Percentiles rank a stretch among this genome's conserved stretches.
phyloP scores from a whole-genome alignment of 2,797 vertebrate species.

The Tragelaphus eurycerus region DNA sequence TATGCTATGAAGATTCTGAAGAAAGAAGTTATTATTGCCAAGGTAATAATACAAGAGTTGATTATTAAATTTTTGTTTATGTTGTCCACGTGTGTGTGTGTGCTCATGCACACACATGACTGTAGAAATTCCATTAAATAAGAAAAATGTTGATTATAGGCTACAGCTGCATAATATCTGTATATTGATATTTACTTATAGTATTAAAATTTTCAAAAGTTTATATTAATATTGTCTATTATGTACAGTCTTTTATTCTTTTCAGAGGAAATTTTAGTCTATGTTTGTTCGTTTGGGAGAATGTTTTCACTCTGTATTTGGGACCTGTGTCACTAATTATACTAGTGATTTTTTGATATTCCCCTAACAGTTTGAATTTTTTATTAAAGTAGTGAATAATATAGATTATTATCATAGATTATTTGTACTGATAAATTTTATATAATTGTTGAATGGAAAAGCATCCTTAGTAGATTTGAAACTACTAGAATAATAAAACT shows the following conservation, averaged over 20 bases:
- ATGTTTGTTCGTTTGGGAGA: neutral
- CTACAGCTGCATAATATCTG: neutral
- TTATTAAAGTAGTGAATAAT: neutral
- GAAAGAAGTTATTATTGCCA: slow-evolving; percentile 99
- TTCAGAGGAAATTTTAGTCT: neutral
- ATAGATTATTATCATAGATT: neutral
- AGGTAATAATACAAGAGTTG: slow-evolving; percentile 84
- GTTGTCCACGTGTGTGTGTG: neutral
- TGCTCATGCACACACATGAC: neutral
- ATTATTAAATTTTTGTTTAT: neutral
- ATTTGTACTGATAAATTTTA: neutral
- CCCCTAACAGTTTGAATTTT: neutral
- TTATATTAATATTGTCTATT: neutral
- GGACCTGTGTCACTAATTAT: neutral
- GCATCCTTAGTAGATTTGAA: neutral
- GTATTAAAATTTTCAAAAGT: neutral
- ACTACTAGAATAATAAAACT: neutral
- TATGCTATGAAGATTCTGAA: slow-evolving; percentile 99
- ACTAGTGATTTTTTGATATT: neutral
- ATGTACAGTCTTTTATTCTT: neutral
- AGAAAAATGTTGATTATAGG: neutral
- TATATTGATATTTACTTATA: neutral
- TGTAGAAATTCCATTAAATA: neutral
- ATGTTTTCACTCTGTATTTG: neutral
- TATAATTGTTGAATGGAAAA: neutral